Percentiles rank a stretch among this genome's conserved stretches.
phyloP scores from a whole-genome alignment of 2,797 vertebrate genomes.

The Tinamus major region DNA sequence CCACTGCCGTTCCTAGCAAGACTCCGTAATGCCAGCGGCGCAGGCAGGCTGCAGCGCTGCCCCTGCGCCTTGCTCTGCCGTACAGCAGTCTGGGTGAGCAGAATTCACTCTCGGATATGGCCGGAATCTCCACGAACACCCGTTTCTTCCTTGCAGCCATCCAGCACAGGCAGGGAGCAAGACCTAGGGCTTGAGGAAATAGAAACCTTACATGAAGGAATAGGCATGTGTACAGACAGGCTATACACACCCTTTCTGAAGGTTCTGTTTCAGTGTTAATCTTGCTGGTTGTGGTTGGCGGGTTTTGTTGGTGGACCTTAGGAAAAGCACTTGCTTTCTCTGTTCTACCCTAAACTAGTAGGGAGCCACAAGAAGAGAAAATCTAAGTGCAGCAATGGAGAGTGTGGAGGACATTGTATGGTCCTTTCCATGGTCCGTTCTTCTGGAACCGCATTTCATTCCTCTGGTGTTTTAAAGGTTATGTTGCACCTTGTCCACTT shows the following conservation, averaged over 20 bases:
- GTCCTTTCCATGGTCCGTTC: background rate
- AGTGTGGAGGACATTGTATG: background rate
- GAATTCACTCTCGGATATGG: background rate
- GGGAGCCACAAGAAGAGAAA: background rate
- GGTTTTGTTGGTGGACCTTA: background rate
- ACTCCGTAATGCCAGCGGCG: accelerated
- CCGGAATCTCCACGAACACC: background rate
- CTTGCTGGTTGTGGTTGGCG: background rate
- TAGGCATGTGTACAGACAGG: no score
- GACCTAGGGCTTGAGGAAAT: background rate
- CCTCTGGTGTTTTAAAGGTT: background rate
- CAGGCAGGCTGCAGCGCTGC: background rate
- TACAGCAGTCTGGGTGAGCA: background rate
- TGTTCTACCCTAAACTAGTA: background rate
- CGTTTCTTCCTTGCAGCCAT: background rate
- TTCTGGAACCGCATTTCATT: background rate
- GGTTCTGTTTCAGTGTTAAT: background rate
- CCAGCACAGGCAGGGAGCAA: background rate
- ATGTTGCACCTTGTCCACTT: background rate
- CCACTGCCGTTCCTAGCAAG: background rate
- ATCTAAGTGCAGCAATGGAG: background rate
- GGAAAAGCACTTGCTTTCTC: background rate
- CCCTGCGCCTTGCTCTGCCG: background rate
- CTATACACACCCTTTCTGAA: background rate
- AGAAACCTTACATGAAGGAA: background rate